Base-by-base conservation (phyloP, 2,888 invertebrate genomes). In the Acanthosepion pharaonis region DNA sequence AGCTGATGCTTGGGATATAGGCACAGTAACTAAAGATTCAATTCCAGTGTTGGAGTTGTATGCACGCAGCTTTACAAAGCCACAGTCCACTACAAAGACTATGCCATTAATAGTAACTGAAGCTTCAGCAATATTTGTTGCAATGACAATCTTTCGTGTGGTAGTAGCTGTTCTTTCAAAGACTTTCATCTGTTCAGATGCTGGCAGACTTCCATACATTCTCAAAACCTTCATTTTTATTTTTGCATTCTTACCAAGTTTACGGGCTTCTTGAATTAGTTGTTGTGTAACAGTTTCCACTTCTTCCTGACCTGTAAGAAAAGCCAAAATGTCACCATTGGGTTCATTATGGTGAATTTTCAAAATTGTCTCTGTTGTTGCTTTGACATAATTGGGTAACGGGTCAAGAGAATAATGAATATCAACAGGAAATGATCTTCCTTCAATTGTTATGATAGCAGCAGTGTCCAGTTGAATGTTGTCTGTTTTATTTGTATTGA, bases 81-180 rank as follows among this genome's bases (percentile, higher is more conserved):
- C 99, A 97, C 99, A 98, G 97, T 99, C 99, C 94, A 99, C 98
- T 94, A 99, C 99, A 99, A 97, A 91, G 59, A 98, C 98, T 95
- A 99, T 98, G 51, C 99, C 99, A 8, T 98, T 98, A 96, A 99
- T 99, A 0, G 99, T 99, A 42, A 99, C 98, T 1, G 99, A 99
- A 0, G 99, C 99, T 97, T 99, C 99, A 0, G 99, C 99, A 94
- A 99, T 98, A 97, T 99, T 99, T 0, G 99, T 99, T 0, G 99
- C 98, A 9, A 99, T 98, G 0, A 99, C 98, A 49, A 99, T 98
- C 97, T 99, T 99, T 55, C 99, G 98, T 0, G 98, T 98, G 64
- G 98, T 98, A 95, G 98, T 98, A 92, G 97, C 97, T 5, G 98
- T 98, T 0, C 98, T 98, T 95, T 97, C 97, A 97, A 99, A 99